Evolutionary conservation across 2,888 invertebrate species (phyloP).

Genomic region (Drosophila pegasa): DNA sequence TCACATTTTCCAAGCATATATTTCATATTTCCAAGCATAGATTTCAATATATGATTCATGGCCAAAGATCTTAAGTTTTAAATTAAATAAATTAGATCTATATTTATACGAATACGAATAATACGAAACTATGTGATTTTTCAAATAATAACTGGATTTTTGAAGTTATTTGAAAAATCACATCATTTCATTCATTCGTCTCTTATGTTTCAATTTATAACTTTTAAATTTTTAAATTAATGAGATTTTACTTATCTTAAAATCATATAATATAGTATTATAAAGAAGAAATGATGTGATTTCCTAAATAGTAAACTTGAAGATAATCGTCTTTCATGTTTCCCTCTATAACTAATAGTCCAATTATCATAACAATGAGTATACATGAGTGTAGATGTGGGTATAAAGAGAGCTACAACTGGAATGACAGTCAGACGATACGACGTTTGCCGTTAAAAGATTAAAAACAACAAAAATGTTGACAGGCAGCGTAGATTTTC

Average conservation of each 20-base stretch:
- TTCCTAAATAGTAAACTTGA: too few relatives aligned
- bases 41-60: not conserved
- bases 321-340: constrained; percentile 3
- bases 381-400: not conserved
- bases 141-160: too few relatives aligned
- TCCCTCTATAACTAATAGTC: constrained; percentile 2
- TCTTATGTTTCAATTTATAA: not conserved
- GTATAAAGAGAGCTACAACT: constrained; percentile 1
- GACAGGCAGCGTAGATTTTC: not conserved
- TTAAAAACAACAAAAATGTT: constrained; percentile 33
- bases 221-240: too few relatives aligned
- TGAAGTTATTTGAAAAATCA: not conserved
- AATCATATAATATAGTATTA: too few relatives aligned
- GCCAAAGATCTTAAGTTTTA: not conserved
- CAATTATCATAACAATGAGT: constrained; percentile 28
- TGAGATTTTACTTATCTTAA: too few relatives aligned
- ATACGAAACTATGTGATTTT: not conserved
- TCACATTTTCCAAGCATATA: too few relatives aligned
- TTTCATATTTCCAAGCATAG: too few relatives aligned
- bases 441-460: constrained; percentile 39
- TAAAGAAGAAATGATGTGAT: too few relatives aligned
- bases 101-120: not conserved
- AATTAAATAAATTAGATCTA: not conserved
- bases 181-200: too few relatives aligned
- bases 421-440: not conserved